Base-by-base conservation (phyloP, 1,140 invertebrate species). In the Leptinotarsa undecemlineata region DNA sequence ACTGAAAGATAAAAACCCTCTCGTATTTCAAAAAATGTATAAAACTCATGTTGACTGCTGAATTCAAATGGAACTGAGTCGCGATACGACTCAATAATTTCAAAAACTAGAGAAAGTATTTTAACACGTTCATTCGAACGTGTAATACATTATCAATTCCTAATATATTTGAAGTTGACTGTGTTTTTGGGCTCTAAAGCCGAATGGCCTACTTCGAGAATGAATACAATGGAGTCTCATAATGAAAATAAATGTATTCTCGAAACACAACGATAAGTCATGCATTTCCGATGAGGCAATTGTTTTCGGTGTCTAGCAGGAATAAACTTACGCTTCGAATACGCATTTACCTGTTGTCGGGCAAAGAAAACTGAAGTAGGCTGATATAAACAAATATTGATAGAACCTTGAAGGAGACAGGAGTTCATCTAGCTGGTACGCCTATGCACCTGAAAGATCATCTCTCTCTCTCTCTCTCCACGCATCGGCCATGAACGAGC, bases 401-500 rank as follows among this genome's bases (percentile, higher is more conserved):
- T 19, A 17, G 51, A 57, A 57, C 51, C 51, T 57, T 57, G 51
- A 57, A 57, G 15, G 4, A 15, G 51, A 57, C 51, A 57, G 51
- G 15, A 57, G 15, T 57, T 17, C 51, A 57, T 57, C 14, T 57
- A 57, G 51, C n/a, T 57, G 51, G 51, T 8, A 57, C 51, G 51
- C 51, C 51, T 57, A 57, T 57, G 51, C 51, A 57, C 3, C 51
- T 57, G 51, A 57, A 14, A 57, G 51, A 57, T 57, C 1, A 57
- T 57, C 51, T 57, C 2, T 42, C 33, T 26, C 23, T 33, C 26
- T 57, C 26, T 42, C 33, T 57, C n/a, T 57, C 51, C 17, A 57
- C 51, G 51, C 51, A 57, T 57, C 51, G 51, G 51, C 51, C 51
- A 57, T 57, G 51, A 57, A 57, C 51, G 51, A 57, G 15, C 51